Evolutionary conservation across 2,888 invertebrate species (phyloP).

Genomic region (Arctia plantaginis): DNA sequence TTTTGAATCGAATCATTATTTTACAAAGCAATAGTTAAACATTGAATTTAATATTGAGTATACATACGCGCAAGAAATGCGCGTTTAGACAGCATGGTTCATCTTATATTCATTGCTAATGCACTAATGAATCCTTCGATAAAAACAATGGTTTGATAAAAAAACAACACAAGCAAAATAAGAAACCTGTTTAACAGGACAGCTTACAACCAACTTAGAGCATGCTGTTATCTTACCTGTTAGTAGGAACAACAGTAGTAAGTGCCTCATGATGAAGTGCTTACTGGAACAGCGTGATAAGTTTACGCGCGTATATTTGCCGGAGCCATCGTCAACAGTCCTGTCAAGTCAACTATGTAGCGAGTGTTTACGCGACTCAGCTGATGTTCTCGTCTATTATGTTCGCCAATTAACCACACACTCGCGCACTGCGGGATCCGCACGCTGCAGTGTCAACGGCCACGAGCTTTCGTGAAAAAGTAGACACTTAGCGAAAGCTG

Average conservation of each 20-base stretch:
- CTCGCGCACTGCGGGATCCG: slow-evolving; percentile 85
- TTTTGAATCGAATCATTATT: not conserved
- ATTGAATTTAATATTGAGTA: not conserved
- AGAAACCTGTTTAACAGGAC: slow-evolving; percentile 22
- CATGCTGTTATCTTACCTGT: slow-evolving; percentile 72
- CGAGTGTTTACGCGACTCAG: slow-evolving; percentile 84
- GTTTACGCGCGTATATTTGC: slow-evolving; percentile 66
- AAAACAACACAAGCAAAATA: slow-evolving; percentile 12
- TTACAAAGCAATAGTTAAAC: not conserved
- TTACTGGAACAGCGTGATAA: slow-evolving; percentile 55
- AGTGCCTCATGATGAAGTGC: slow-evolving; percentile 75
- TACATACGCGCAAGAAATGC: not conserved
- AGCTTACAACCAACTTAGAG: slow-evolving; percentile 15
- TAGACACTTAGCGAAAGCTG: slow-evolving; percentile 80
- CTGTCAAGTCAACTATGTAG: slow-evolving; percentile 61
- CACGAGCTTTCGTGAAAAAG: slow-evolving; percentile 82
- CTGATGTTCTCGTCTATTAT: slow-evolving; percentile 76
- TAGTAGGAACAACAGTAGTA: slow-evolving; percentile 74
- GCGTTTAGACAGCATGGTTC: not conserved
- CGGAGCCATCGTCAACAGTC: slow-evolving; percentile 73
- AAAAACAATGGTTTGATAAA: not conserved
- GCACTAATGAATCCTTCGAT: not conserved
- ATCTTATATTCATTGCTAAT: not conserved
- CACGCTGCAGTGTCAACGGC: slow-evolving; percentile 85
- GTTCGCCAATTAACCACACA: slow-evolving; percentile 84